Conservation (phyloP, 2,888 invertebrate species). For the Cephus spinipes region DNA sequence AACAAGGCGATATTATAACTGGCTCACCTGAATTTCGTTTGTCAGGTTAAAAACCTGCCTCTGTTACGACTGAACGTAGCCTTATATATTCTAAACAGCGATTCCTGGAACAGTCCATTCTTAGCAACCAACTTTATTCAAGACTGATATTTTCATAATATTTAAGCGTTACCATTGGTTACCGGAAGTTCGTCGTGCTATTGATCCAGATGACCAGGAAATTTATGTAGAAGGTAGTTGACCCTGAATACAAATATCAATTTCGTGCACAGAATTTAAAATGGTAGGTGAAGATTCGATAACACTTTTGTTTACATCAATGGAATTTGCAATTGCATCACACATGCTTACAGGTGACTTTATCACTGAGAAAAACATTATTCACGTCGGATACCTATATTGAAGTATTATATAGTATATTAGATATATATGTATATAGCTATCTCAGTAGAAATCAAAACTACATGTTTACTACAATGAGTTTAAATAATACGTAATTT, state of each 20-base stretch:
- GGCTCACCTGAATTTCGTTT: too few relatives aligned
- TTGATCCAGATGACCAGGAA: background rate
- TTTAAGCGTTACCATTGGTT: background rate
- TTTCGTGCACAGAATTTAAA: background rate
- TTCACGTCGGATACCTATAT: background rate
- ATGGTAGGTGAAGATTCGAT: background rate
- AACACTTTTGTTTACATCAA: background rate
- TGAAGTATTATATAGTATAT: background rate
- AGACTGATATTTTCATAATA: background rate
- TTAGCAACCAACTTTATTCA: background rate
- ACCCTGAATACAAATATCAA: background rate
- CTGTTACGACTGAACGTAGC: background rate
- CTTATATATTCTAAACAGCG: background rate
- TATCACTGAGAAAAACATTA: background rate
- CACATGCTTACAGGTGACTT: background rate
- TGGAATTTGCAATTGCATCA: background rate
- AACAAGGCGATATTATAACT: too few relatives aligned
- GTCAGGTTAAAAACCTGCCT: too few relatives aligned
- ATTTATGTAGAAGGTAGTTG: background rate
- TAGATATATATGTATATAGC: background rate
- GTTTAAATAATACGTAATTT: background rate
- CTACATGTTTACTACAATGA: background rate
- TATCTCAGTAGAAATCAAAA: background rate
- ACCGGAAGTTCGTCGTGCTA: too few relatives aligned
- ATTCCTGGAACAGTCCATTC: background rate